Percentiles rank a stretch among this genome's conserved stretches.
Evolutionary conservation across 92 coral and sea anemone species (phyloP).

Genomic region (Actinernus sp.): DNA sequence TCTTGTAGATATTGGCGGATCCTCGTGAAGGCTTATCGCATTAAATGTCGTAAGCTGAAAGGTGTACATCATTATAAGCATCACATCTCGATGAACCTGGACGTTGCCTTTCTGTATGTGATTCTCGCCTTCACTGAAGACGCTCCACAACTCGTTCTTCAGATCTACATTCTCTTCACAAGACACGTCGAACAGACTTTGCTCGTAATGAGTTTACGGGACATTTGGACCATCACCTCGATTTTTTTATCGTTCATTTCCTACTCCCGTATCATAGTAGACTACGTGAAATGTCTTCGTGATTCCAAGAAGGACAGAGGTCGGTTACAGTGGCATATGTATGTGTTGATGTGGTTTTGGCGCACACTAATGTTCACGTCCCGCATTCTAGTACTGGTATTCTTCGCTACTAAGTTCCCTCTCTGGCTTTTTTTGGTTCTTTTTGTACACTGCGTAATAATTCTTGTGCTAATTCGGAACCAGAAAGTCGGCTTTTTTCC

Average conservation of each 20-base stretch:
- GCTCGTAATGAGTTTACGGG: conserved; percentile 46
- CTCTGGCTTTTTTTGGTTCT: conserved; percentile 72
- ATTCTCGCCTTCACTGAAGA: conserved; percentile 89
- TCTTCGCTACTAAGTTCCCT: conserved; percentile 78
- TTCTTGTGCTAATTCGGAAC: conserved; percentile 39
- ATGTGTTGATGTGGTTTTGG: conserved; percentile 82
- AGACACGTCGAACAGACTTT: conserved; percentile 29
- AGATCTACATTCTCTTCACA: conserved; percentile 75
- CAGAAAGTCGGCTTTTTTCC: conserved; percentile 80
- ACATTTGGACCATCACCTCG: conserved; percentile 76
- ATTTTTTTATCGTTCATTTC: conserved; percentile 81
- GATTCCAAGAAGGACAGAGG: conserved; percentile 83
- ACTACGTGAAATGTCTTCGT: conserved; percentile 70
- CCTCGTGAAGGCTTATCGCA: conserved; percentile 61
- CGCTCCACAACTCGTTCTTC: conserved; percentile 82
- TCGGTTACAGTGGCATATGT: conserved; percentile 78
- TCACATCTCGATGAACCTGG: conserved; percentile 74
- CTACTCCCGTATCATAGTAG: conserved; percentile 79
- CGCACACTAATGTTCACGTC: conserved; percentile 77
- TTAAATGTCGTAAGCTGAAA: conserved; percentile 46
- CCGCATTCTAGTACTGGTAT: conserved; percentile 76
- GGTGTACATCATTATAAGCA: conserved; percentile 52
- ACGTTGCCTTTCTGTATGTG: conserved; percentile 75
- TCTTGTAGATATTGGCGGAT: conserved; percentile 91
- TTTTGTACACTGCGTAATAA: conserved; percentile 41